Evolutionary conservation across 2,888 invertebrate genomes (phyloP).

Genomic region (Eilema depressum): DNA sequence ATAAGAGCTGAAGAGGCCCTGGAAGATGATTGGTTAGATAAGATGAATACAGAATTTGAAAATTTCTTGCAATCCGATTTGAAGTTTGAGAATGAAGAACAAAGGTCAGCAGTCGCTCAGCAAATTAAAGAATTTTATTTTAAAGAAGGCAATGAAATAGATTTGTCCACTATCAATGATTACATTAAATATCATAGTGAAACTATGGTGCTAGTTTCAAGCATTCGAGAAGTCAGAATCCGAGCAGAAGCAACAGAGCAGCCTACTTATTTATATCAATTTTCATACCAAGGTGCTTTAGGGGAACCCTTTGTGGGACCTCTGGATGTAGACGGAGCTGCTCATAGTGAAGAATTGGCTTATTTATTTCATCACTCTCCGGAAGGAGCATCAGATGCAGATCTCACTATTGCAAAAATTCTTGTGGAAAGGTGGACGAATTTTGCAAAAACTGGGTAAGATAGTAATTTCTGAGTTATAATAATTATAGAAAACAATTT

Average conservation of each 20-base stretch:
- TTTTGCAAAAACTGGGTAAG: slow-evolving; percentile 77
- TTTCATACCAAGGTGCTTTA: slow-evolving; percentile 74
- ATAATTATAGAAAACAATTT: too few relatives aligned
- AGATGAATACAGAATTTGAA: slow-evolving; percentile 70
- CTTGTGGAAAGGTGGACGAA: slow-evolving; percentile 78
- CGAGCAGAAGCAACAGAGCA: slow-evolving; percentile 57
- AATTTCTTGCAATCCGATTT: slow-evolving; percentile 76
- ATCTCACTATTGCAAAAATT: slow-evolving; percentile 66
- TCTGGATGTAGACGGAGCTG: slow-evolving; percentile 62
- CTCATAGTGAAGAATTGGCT: slow-evolving; percentile 76
- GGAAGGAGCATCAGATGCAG: slow-evolving; percentile 47
- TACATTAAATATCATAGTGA: slow-evolving; percentile 76
- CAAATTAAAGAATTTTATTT: slow-evolving; percentile 70
- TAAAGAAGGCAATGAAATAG: slow-evolving; percentile 50
- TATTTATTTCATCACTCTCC: slow-evolving; percentile 66
- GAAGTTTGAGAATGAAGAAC: slow-evolving; percentile 58
- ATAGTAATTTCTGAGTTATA: neutral
- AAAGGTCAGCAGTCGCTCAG: slow-evolving; percentile 55
- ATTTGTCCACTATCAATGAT: slow-evolving; percentile 52
- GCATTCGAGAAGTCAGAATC: slow-evolving; percentile 69
- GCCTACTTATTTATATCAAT: slow-evolving; percentile 74
- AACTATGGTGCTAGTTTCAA: slow-evolving; percentile 75
- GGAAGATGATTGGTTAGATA: slow-evolving; percentile 67
- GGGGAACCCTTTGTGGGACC: slow-evolving; percentile 68
- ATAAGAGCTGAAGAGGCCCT: slow-evolving; percentile 69